Conservation (phyloP, 2,797 vertebrate species). For the Emydoidea blandingii region DNA sequence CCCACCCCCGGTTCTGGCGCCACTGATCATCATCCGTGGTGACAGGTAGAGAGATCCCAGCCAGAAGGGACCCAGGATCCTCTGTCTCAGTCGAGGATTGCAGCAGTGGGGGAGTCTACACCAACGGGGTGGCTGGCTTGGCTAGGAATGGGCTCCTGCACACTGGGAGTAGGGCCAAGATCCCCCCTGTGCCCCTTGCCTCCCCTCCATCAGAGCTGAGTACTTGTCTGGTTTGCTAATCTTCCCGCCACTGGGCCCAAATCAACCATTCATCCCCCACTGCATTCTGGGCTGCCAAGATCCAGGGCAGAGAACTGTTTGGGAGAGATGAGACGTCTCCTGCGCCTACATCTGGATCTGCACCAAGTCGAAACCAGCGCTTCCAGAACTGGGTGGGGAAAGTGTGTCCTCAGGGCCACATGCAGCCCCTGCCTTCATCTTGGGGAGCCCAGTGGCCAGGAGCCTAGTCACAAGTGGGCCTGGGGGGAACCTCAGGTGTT, state of each 20-base stretch:
- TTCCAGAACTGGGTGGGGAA: neutral
- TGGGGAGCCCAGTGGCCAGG: no score
- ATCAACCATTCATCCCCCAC: neutral
- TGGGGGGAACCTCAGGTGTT: no score
- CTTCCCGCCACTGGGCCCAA: fast-evolving
- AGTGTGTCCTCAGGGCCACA: neutral
- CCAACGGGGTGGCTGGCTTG: no score
- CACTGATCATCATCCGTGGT: fast-evolving
- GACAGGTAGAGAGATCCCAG: neutral
- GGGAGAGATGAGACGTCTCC: neutral
- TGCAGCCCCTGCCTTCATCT: no score
- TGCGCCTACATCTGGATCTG: neutral
- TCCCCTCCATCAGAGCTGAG: neutral
- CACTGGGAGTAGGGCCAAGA: neutral
- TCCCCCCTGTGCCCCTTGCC: neutral
- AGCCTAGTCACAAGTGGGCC: no score
- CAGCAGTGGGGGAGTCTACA: no score
- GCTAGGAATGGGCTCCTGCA: no score
- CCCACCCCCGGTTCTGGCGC: no score
- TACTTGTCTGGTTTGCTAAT: neutral
- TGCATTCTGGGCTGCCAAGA: neutral
- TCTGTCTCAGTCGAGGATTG: no score
- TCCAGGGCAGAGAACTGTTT: neutral
- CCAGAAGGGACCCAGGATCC: neutral
- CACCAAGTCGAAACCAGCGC: no score